A percentile compares a stretch with the other conserved stretches of the same genome.
These are phyloP conservation scores for Drosophila navojoa DNA, from an alignment of 1,140 invertebrate species.

Conservation along the genomic window DNA sequence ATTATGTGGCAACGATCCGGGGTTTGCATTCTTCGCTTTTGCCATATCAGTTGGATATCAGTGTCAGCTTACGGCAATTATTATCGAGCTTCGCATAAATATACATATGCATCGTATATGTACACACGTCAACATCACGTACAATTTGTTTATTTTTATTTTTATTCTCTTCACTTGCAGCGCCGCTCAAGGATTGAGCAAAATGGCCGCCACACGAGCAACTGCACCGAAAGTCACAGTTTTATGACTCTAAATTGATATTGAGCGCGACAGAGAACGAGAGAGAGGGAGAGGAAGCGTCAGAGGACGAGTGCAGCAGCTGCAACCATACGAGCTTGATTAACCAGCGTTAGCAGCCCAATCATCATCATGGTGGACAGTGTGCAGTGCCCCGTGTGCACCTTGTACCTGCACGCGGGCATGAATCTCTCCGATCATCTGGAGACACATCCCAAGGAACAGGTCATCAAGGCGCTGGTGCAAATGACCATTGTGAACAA, in stretches of 20 bases:
- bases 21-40: conserved; percentile 28
- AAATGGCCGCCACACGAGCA: conserved; percentile 54
- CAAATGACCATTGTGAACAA: conserved; percentile 82
- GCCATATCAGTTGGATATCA: conserved; percentile 38
- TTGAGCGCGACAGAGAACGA: not conserved
- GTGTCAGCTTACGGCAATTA: conserved; percentile 12
- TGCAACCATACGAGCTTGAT: conserved; percentile 17
- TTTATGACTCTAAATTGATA: conserved; percentile 68
- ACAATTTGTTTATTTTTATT: conserved; percentile 13
- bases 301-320: conserved; percentile 1
- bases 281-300: conserved; percentile 13
- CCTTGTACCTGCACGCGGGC: conserved; percentile 91
- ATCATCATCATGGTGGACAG: conserved; percentile 85
- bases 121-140: conserved; percentile 5
- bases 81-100: conserved; percentile 10
- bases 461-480: conserved; percentile 92
- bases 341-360: conserved; percentile 24
- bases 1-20: conserved; percentile 36
- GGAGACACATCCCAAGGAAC: conserved; percentile 93
- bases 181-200: conserved; percentile 55
- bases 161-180: conserved; percentile 33
- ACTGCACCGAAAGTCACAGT: conserved; percentile 30
- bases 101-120: conserved; percentile 3
- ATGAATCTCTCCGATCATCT: conserved; percentile 91
- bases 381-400: conserved; percentile 91